phyloP scores from a whole-genome alignment of 2,113 vertebrate genomes.

The Rostratula benghalensis region DNA sequence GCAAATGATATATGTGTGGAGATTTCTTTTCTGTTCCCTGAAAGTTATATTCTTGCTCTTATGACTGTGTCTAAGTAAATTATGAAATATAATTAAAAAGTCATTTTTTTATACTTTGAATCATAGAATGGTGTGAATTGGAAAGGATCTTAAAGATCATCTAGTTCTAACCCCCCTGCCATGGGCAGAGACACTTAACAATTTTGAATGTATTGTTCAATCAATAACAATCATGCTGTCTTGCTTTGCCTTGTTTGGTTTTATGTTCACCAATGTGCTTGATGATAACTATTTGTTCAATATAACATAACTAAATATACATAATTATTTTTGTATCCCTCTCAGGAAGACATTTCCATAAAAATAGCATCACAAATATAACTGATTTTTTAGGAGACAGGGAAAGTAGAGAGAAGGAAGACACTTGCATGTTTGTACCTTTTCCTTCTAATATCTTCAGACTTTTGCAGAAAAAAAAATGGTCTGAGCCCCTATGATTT shows the following conservation, averaged over 20 bases:
- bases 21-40: neutral
- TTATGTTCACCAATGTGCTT: neutral
- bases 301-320: neutral
- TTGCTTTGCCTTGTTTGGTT: neutral
- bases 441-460: neutral
- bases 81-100: neutral
- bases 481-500: neutral
- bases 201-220: neutral
- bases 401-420: neutral
- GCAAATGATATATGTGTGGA: neutral
- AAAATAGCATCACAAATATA: neutral
- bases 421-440: neutral
- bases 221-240: neutral
- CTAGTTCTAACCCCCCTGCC: neutral
- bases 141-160: neutral
- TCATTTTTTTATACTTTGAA: neutral
- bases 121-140: neutral
- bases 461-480: rapidly evolving
- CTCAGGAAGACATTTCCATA: neutral
- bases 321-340: neutral
- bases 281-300: neutral
- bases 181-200: neutral
- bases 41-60: neutral
- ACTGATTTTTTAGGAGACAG: neutral
- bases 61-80: neutral